Evolutionary conservation across 2,113 vertebrate species (phyloP), one percentile per base, ranked within the genome.

Genomic region (Octodon degus): DNA sequence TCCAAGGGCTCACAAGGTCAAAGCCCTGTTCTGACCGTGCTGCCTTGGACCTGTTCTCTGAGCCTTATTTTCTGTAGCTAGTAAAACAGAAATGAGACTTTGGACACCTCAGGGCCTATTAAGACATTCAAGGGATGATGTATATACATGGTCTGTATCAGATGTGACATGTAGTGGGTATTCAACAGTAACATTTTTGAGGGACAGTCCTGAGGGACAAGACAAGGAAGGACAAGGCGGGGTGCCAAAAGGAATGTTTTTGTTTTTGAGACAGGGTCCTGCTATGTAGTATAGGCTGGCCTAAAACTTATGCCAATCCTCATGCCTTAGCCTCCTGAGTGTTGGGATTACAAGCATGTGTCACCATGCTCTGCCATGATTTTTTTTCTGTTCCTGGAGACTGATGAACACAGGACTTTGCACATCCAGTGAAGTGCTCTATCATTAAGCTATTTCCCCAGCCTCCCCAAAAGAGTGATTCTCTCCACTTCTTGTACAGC

Each of bases 1-100:
- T 92, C 32, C 13, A 67, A 76, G 55, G 37, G 12, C 76, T 80
- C 67, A 0, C 0, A 47, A 37, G 24, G 16, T 91, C 87, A 94
- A 93, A 92, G 55, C 5, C 30, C 53, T 47, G 3, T 81, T 90
- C 58, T 94, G 89, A 82, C 34, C 43, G 3, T 24, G 47, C 67
- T 74, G 93, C 81, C 67, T 92, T 93, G 34, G 47, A 92, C 40
- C 84, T 85, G 60, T 67, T 94, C 53, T 58, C 86, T 67, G 40
- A 90, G 81, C 27, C 55, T 94, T 37, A 27, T 30, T 94, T 95
- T 93, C 86, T 53, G 22, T 85, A 30, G 85, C 19, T 47, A 83
- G 83, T 84, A 90, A 95, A 93, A 43, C 2, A 24, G 34, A 80
- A 22, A 86, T 76, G 67, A 85, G 85, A 84, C 34, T 40, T 50